A percentile compares a stretch with the other conserved stretches of the same genome.
Evolutionary conservation across 2,888 invertebrate genomes (phyloP).

Genomic region (Eilema griseolum): DNA sequence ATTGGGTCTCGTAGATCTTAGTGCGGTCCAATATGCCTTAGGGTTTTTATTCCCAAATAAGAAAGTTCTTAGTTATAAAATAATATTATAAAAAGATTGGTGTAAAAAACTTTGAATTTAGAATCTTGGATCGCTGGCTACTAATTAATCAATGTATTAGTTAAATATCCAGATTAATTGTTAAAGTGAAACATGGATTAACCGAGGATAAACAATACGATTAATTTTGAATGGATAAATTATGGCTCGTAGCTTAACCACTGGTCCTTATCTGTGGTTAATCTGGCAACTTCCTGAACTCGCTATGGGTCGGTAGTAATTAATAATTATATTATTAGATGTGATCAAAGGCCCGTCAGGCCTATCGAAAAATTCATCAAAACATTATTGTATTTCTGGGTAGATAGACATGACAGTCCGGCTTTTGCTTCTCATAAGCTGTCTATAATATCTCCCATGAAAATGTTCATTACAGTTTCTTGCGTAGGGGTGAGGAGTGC

Average conservation of each 20-base stretch:
- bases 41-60: too few relatives aligned
- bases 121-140: background rate
- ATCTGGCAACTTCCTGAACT: background rate
- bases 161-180: constrained; percentile 9
- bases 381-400: background rate
- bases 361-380: background rate
- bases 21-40: too few relatives aligned
- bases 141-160: constrained; percentile 5
- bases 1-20: too few relatives aligned
- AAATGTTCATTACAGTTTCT: too few relatives aligned
- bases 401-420: too few relatives aligned
- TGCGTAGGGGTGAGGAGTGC: too few relatives aligned
- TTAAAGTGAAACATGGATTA: constrained; percentile 2
- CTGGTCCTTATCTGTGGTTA: constrained; percentile 1
- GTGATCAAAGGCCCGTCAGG: background rate
- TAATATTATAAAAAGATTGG: background rate
- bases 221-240: constrained; percentile 12
- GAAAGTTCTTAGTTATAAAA: background rate
- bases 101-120: background rate
- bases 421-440: too few relatives aligned
- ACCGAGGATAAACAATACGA: background rate
- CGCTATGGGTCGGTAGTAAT: background rate
- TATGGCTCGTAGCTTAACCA: background rate
- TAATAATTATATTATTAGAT: background rate
- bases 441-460: too few relatives aligned